Evolutionary conservation across 64 coral and sea anemone species (phyloP), one percentile per base, ranked within the genome.

Genomic region (Porites australiensis): DNA sequence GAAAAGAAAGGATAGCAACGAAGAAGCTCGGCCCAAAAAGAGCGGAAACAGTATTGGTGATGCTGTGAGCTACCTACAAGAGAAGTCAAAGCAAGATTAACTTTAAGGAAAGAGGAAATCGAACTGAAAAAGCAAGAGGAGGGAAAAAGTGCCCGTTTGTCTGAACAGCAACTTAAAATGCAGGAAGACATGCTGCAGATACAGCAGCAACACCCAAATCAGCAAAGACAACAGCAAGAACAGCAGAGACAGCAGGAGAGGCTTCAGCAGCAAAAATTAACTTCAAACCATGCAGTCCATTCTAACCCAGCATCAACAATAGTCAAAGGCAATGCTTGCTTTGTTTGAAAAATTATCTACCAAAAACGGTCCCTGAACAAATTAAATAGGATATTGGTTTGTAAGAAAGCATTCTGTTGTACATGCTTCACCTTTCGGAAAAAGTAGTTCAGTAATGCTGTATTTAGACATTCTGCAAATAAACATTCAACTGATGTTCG

Each of bases 1-100:
- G 77, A 90, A 82, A 79, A 90, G 88, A 79, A 90, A 90, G 62
- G 75, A 79, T 90, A 79, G 77, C 77, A 81, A 79, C 54, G 77
- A 90, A 46, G 88, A 90, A 22, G 14, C 18, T 90, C 76, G 44
- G 15, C 43, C 77, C 6, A 90, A 90, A 79, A 90, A 90, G 48
- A 81, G 50, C 63, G 82, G 65, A 82, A 90, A 82, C 55, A 77
- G 87, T 89, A 75, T 89, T 89, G 87, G 87, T 89, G 73, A 89
- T 89, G 58, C 87, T 61, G 87, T 89, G 9, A 75, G 72, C 69
- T 89, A 89, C 18, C 54, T 89, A 76, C 87, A 89, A 89, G 87
- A 89, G 53, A 77, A 77, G 54, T 89, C 87, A 76, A 89, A 89
- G 70, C 69, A 75, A 37, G 87, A 89, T n/a, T n/a, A 89, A 89